These are phyloP conservation scores for Microplitis mediator DNA, from an alignment of 1,140 invertebrate genomes.

Conservation along the genomic window DNA sequence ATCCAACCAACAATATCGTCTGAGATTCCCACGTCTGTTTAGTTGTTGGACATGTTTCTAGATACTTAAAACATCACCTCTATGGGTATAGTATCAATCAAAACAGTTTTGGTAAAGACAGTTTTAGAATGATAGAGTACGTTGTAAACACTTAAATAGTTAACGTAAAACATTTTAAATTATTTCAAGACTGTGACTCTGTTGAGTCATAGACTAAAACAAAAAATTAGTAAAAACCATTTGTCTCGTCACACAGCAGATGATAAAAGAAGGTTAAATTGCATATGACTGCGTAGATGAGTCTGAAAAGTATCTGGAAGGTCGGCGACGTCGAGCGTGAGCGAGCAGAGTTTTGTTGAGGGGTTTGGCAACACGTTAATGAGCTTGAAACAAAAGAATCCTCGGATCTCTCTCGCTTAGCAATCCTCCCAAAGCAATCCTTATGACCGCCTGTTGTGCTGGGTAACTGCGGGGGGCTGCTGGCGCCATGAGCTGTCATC, in stretches of 20 bases:
- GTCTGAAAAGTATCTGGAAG: neutral
- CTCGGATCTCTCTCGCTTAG: constrained; percentile 7
- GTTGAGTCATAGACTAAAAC: too few species aligned
- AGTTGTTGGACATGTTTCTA: neutral
- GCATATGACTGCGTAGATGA: neutral
- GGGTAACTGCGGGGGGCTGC: constrained; percentile 56
- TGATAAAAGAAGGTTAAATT: neutral
- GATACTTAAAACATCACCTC: neutral
- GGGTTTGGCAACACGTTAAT: constrained; percentile 60
- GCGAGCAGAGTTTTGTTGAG: constrained; percentile 8
- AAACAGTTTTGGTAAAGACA: neutral
- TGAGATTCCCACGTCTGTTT: constrained; percentile 12
- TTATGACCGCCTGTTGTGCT: constrained; percentile 44
- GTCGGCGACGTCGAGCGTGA: neutral
- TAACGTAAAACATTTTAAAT: too few species aligned
- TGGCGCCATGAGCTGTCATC: constrained; percentile 63
- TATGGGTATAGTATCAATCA: neutral
- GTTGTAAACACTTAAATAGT: too few species aligned
- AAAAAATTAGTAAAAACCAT: too few species aligned
- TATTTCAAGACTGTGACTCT: too few species aligned
- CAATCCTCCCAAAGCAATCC: neutral
- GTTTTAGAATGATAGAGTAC: neutral
- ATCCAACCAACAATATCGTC: neutral
- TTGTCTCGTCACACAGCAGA: neutral
- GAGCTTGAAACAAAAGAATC: constrained; percentile 62